A percentile compares a stretch with the other conserved stretches of the same genome.
These are phyloP conservation scores for Sarcophaga peregrina DNA, from an alignment of 1,140 invertebrate genomes.

Conservation along the genomic window DNA sequence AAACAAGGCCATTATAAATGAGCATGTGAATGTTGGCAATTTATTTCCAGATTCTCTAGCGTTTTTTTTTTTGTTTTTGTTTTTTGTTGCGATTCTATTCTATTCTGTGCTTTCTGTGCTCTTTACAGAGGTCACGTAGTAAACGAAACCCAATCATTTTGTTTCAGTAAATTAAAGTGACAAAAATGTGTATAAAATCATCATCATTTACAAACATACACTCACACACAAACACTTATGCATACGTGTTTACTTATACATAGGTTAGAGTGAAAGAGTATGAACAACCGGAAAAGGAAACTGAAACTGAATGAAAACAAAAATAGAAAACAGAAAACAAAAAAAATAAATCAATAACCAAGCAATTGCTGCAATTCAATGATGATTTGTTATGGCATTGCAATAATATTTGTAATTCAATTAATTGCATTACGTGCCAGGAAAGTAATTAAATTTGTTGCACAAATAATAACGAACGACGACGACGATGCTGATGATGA, in stretches of 20 bases:
- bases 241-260: too few species aligned
- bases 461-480: slow-evolving; percentile 17
- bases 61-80: too few species aligned
- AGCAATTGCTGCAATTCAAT: slow-evolving; percentile 12
- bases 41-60: too few species aligned
- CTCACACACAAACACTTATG: too few species aligned
- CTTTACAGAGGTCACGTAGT: slow-evolving; percentile 4
- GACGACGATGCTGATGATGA: not conserved
- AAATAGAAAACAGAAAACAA: too few species aligned
- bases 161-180: slow-evolving; percentile 22
- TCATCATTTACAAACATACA: not conserved
- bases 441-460: slow-evolving; percentile 37
- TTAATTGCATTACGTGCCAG: slow-evolving; percentile 41
- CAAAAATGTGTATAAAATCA: slow-evolving; percentile 20
- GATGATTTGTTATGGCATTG: slow-evolving; percentile 31
- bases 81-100: not conserved
- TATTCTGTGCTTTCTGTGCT: not conserved
- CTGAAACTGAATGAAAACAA: too few species aligned
- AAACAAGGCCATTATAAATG: not conserved
- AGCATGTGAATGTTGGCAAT: not conserved
- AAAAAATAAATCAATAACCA: not conserved
- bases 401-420: slow-evolving; percentile 40
- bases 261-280: too few species aligned
- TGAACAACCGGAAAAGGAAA: too few species aligned
- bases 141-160: not conserved